A percentile compares a stretch with the other conserved stretches of the same genome.
phyloP scores from a whole-genome alignment of 2,888 invertebrate species.

The Melanargia galathea region DNA sequence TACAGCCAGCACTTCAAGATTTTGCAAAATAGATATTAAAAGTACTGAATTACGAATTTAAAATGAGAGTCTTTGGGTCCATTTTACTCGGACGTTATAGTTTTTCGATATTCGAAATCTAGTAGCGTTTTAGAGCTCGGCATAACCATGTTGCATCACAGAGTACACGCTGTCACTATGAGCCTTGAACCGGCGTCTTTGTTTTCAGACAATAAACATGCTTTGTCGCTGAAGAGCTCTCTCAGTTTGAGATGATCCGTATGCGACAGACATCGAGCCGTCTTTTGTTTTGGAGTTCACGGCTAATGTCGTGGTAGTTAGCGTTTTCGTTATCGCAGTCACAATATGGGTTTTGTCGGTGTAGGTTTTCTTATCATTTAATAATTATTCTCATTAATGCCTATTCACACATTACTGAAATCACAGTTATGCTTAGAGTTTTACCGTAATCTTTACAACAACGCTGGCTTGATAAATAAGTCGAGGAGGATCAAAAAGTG shows the following conservation, averaged over 20 bases:
- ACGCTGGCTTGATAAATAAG: too few species aligned
- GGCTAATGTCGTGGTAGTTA: slow-evolving; percentile 24
- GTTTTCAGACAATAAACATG: slow-evolving; percentile 73
- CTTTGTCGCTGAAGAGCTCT: slow-evolving; percentile 52
- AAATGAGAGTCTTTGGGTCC: too few species aligned
- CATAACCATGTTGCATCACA: slow-evolving; percentile 57
- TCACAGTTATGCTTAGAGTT: neutral
- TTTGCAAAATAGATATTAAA: too few species aligned
- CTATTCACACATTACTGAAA: too few species aligned
- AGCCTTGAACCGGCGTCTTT: slow-evolving; percentile 67
- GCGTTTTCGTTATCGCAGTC: neutral
- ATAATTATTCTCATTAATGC: too few species aligned
- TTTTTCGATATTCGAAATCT: too few species aligned
- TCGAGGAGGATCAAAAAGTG: too few species aligned
- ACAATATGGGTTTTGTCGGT: neutral
- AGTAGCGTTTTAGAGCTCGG: too few species aligned
- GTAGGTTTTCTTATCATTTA: too few species aligned
- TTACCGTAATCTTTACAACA: neutral
- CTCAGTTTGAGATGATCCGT: slow-evolving; percentile 45
- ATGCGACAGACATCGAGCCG: slow-evolving; percentile 61
- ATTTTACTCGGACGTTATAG: too few species aligned
- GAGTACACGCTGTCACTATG: slow-evolving; percentile 60
- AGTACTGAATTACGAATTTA: too few species aligned
- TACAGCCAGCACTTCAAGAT: too few species aligned
- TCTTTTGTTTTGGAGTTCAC: slow-evolving; percentile 59